phyloP scores from a whole-genome alignment of 1,140 invertebrate species.

The Lepidostoma basale region DNA sequence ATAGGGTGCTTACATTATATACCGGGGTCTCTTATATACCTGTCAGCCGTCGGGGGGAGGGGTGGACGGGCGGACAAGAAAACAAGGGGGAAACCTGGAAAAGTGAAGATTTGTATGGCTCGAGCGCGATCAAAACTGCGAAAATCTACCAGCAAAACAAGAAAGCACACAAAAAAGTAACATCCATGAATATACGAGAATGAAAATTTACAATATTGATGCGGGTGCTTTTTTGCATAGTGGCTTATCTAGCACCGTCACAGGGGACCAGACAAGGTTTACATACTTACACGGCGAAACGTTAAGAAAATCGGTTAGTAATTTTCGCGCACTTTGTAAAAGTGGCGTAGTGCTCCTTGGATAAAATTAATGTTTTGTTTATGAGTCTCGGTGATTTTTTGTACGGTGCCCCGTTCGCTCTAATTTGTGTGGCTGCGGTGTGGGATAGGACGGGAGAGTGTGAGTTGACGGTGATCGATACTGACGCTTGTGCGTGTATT shows the following conservation, averaged over 20 bases:
- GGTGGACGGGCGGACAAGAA: conserved; percentile 4
- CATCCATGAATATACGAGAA: too few relatives aligned
- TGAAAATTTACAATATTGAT: too few relatives aligned
- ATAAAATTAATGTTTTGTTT: not conserved
- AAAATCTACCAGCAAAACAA: not conserved
- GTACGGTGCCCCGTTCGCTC: not conserved
- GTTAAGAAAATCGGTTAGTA: not conserved
- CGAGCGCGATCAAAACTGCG: not conserved
- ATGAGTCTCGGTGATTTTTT: not conserved
- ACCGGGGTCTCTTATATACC: conserved; percentile 26
- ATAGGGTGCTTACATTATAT: conserved; percentile 37
- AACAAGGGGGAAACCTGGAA: conserved; percentile 32
- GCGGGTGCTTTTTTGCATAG: too few relatives aligned
- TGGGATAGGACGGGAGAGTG: conserved; percentile 11
- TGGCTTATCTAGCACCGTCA: too few relatives aligned
- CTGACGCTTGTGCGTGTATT: conserved; percentile 31
- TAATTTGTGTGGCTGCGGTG: not conserved
- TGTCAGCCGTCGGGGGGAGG: conserved; percentile 8
- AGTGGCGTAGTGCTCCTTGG: not conserved
- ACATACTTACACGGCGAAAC: not conserved
- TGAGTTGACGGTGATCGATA: conserved; percentile 40
- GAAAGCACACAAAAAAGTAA: too few relatives aligned
- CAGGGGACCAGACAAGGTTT: not conserved
- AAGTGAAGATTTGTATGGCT: conserved; percentile 23
- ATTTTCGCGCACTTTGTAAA: not conserved